These are phyloP conservation scores for Paramormyrops hopkinsi DNA, from an alignment of 2,797 vertebrate species.

Conservation along the genomic window DNA sequence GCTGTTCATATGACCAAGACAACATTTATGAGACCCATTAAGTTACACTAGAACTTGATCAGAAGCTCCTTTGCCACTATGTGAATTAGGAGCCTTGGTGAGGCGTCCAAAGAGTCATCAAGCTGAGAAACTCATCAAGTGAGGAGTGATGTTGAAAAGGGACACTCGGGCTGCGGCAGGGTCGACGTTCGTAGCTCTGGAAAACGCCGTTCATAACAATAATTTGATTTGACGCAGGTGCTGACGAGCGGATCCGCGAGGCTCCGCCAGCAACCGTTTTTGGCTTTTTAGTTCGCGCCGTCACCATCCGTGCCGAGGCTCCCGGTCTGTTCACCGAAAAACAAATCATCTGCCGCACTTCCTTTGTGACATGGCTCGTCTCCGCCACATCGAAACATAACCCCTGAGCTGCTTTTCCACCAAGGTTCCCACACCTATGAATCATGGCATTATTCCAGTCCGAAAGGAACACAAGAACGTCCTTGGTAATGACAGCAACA, in stretches of 20 bases:
- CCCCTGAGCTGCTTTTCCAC: conserved; percentile 15
- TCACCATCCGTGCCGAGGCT: not conserved
- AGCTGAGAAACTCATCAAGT: not conserved
- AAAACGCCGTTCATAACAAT: not conserved
- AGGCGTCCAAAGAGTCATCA: not conserved
- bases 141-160: not conserved
- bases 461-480: conserved; percentile 4
- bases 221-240: not conserved
- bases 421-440: conserved; percentile 17
- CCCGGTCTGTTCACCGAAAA: not conserved
- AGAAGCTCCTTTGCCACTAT: not conserved
- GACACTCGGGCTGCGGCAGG: not conserved
- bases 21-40: not conserved
- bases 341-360: not conserved
- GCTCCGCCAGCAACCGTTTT: not conserved
- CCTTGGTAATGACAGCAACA: not conserved
- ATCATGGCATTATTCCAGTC: conserved; percentile 11
- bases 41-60: not conserved
- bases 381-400: not conserved
- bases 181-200: not conserved
- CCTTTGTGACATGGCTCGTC: not conserved
- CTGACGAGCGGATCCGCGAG: not conserved
- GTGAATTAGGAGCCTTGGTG: not conserved
- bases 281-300: not conserved
- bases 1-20: not conserved